Evolutionary conservation across 1,140 invertebrate species (phyloP).

Genomic region (Meloidogyne exigua): DNA sequence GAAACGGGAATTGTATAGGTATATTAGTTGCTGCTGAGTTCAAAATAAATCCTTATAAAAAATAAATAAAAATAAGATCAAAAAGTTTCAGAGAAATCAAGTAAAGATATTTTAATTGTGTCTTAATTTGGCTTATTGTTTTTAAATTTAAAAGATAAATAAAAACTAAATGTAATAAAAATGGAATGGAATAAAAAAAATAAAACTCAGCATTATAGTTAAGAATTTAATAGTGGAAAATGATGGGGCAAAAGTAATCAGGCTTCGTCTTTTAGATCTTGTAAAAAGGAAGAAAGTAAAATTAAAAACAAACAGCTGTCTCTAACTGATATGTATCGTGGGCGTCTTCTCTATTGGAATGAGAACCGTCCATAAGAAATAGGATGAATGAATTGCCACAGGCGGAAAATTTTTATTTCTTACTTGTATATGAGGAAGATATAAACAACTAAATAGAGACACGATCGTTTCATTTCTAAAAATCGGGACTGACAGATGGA

Average conservation of each 20-base stretch:
- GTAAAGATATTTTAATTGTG: background rate
- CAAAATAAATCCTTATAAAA: background rate
- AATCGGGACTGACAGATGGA: background rate
- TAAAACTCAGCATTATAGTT: background rate
- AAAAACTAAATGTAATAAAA: background rate
- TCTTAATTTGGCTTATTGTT: too few relatives aligned
- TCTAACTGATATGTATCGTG: background rate
- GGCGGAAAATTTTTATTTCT: background rate
- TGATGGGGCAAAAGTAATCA: background rate
- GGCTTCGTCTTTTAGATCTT: background rate
- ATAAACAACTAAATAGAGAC: background rate
- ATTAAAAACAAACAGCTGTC: background rate
- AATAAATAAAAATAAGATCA: background rate
- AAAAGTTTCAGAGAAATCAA: too few relatives aligned
- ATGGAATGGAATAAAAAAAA: background rate
- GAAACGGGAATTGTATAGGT: background rate
- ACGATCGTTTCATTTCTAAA: background rate
- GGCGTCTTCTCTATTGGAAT: background rate
- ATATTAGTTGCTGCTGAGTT: background rate
- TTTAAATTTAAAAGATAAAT: background rate
- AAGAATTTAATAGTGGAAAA: background rate
- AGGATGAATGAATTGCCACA: background rate
- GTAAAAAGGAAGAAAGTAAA: background rate
- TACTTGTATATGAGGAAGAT: background rate
- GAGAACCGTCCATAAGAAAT: background rate